A percentile compares a stretch with the other conserved stretches of the same genome.
These are phyloP conservation scores for Acipenser oxyrinchus DNA, from an alignment of 2,797 vertebrate species.

Conservation along the genomic window DNA sequence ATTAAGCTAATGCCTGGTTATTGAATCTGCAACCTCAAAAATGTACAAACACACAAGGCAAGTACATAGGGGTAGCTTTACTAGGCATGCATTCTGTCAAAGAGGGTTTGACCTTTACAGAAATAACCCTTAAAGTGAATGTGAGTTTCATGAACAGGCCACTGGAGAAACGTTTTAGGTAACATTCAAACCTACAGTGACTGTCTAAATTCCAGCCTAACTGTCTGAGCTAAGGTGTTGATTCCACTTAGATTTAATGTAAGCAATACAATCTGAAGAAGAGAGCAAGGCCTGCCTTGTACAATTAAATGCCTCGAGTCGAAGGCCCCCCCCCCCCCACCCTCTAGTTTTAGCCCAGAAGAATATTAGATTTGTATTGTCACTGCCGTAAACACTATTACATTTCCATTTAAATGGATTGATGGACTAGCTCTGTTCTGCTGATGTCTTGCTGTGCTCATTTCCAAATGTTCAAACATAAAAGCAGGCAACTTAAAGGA, in stretches of 20 bases:
- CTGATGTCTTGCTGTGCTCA: background rate
- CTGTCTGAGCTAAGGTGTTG: slow-evolving; percentile 1
- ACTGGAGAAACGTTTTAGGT: too few relatives aligned
- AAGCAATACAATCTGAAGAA: too few relatives aligned
- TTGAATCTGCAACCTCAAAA: too few relatives aligned
- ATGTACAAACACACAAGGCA: too few relatives aligned
- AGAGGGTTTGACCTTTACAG: background rate
- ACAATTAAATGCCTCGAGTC: too few relatives aligned
- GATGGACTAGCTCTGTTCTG: too few relatives aligned
- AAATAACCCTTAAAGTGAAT: background rate
- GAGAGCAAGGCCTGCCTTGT: too few relatives aligned
- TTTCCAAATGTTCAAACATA: too few relatives aligned
- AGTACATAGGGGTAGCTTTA: too few relatives aligned
- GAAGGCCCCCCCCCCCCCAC: too few relatives aligned
- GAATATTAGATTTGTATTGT: background rate
- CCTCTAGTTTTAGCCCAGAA: background rate
- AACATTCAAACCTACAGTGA: background rate
- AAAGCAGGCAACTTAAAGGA: too few relatives aligned
- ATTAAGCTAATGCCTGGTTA: background rate
- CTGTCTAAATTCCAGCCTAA: slow-evolving; percentile 3
- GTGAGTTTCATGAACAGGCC: background rate
- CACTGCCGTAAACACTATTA: background rate
- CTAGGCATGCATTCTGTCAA: too few relatives aligned
- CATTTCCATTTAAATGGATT: slow-evolving; percentile 2
- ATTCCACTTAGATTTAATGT: slow-evolving; percentile 13